Percentiles rank a stretch among this genome's conserved stretches.
Conservation (phyloP, 2,113 vertebrate species). For the Axis porcinus region DNA sequence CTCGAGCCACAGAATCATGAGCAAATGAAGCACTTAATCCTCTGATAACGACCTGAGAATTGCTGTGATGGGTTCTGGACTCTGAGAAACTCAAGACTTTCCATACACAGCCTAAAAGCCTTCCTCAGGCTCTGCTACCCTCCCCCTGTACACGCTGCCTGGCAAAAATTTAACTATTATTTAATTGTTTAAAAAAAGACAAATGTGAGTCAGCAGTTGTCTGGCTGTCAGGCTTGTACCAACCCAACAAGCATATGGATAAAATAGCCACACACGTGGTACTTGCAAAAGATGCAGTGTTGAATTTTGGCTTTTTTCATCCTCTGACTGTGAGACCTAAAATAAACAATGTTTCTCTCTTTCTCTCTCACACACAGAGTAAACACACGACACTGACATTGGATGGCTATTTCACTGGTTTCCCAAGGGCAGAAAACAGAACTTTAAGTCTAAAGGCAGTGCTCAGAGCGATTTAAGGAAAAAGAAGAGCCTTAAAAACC, state of each 20-base stretch:
- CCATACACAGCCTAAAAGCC: not conserved
- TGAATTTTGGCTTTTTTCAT: not conserved
- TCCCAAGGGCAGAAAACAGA: not conserved
- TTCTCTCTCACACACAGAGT: not conserved
- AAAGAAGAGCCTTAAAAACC: not conserved
- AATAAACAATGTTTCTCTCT: not conserved
- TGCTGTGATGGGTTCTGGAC: not conserved
- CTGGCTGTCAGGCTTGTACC: not conserved
- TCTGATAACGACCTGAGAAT: not conserved
- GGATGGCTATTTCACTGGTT: not conserved
- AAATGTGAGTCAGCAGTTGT: not conserved
- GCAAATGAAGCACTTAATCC: not conserved
- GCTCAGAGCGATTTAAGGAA: not conserved
- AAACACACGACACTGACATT: not conserved
- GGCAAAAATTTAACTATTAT: not conserved
- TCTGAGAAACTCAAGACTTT: not conserved
- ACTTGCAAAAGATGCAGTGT: not conserved
- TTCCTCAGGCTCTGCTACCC: not conserved
- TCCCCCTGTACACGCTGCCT: not conserved
- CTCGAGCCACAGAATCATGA: not conserved
- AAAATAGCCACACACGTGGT: rapidly evolving
- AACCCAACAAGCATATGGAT: not conserved
- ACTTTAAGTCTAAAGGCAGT: not conserved
- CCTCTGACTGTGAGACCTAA: not conserved
- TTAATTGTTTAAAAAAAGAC: not conserved